Base-by-base conservation (phyloP, 2,888 invertebrate species). In the Pandemis heparana region DNA sequence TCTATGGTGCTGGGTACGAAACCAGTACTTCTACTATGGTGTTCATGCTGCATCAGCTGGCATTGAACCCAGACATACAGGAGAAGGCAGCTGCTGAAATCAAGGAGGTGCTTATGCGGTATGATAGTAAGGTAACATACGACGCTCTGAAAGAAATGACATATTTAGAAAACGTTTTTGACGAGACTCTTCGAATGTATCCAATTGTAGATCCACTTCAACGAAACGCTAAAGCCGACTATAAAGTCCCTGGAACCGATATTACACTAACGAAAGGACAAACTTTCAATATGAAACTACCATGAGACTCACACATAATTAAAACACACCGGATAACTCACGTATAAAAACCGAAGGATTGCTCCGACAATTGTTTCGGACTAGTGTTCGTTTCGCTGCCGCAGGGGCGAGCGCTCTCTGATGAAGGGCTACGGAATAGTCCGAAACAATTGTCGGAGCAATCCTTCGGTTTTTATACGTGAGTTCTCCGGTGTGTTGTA, bases 101-200 rank as follows among this genome's bases (percentile, higher is more conserved):
- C 18, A 86, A 88, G 16, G 76, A 77, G 32, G 80, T 85, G 7
- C 79, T 90, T 7, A 72, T 78, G 0, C 81, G 82, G 65, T 75
- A 85, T 67, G 78, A 86, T 10, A 89, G 86, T 0, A 75, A 87
- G 74, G 64, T 94, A 18, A 87, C 86, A 5, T 93, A 92, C 56
- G 92, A 94, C 0, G 77, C 83, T 0, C 62, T 94, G 8, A 81
- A 79, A 38, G 89, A 90, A 23, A 85, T 94, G 87, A 80, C 80
- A 14, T 94, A 92, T 76, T 74, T 94, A 64, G 87, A 88, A 23
- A 86, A 86, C 79, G 88, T 88, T 16, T 84, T 92, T 8, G 75
- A 76, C 65, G 92, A 94, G 80, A 92, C 92, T 0, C 82, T 95
- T 1, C 85, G 95, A 9, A 84, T 90, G 78, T 92, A 90, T 79